phyloP scores from a whole-genome alignment of 1,140 invertebrate genomes.

The Drosophila ohnishii region DNA sequence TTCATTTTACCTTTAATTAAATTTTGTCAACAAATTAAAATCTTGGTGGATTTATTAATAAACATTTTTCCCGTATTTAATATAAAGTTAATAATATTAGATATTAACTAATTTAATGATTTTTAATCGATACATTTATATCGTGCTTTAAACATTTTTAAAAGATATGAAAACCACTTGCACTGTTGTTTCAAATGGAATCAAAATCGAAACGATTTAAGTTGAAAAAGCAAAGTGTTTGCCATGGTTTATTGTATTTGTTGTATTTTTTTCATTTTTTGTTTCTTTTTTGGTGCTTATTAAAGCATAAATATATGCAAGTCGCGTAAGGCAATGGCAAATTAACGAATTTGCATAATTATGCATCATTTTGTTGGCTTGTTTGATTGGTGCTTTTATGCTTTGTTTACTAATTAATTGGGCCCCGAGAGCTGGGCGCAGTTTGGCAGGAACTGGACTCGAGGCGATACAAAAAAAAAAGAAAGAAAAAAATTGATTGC shows the following conservation, averaged over 20 bases:
- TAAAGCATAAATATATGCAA: conserved; percentile 63
- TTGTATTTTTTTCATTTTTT: neutral
- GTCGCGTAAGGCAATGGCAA: conserved; percentile 54
- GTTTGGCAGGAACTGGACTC: conserved; percentile 41
- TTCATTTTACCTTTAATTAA: neutral
- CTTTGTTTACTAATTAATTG: conserved; percentile 79
- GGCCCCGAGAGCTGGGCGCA: conserved; percentile 21
- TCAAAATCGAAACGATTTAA: conserved; percentile 8
- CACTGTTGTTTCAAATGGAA: neutral
- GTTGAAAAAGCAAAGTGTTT: conserved; percentile 42
- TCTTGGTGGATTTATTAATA: too few relatives aligned
- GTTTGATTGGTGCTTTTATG: conserved; percentile 66
- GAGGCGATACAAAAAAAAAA: neutral
- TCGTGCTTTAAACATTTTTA: too few relatives aligned
- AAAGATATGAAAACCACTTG: too few relatives aligned
- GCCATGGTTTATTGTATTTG: conserved; percentile 3
- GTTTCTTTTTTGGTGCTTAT: conserved; percentile 21
- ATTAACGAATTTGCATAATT: conserved; percentile 77
- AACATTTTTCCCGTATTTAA: neutral
- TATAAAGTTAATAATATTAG: neutral
- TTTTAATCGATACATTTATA: neutral
- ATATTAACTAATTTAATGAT: neutral
- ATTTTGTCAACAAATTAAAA: neutral
- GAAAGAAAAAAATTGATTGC: conserved; percentile 22
- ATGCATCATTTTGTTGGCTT: conserved; percentile 65